Conservation (phyloP, 37 sponge, comb jelly and placozoan species). For the Halichondria panicea region DNA sequence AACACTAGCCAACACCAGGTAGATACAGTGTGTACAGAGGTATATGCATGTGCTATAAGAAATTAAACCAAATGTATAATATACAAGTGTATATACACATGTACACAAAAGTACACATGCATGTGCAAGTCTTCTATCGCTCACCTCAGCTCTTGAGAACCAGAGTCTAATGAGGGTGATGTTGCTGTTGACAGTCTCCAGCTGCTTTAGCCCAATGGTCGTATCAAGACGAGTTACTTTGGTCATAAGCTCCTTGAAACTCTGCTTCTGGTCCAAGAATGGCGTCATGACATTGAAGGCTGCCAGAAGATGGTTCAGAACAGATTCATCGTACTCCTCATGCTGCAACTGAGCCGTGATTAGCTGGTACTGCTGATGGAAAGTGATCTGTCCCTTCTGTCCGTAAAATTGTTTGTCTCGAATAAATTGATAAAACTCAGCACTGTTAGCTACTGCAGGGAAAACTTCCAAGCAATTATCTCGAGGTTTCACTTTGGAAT, state of each 20-base stretch:
- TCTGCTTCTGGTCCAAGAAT: conserved; percentile 64
- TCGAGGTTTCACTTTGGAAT: no score
- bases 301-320: conserved; percentile 77
- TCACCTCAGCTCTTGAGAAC: conserved; percentile 78
- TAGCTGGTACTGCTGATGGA: conserved; percentile 75
- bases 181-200: conserved; percentile 77
- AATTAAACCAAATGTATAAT: no score
- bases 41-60: no score
- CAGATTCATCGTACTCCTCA: conserved; percentile 86
- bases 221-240: conserved; percentile 41
- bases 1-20: no score
- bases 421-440: conserved; percentile 56
- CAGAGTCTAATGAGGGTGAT: conserved; percentile 74
- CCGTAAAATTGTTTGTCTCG: conserved; percentile 60
- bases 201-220: conserved; percentile 47
- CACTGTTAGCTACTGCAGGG: conserved; percentile 44
- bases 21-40: no score
- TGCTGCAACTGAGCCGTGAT: conserved; percentile 78
- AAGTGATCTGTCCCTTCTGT: conserved; percentile 38
- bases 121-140: no score
- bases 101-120: no score
- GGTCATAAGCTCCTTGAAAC: conserved; percentile 49
- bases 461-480: conserved; percentile 52
- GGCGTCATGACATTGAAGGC: conserved; percentile 73
- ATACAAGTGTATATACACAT: no score